phyloP scores from a whole-genome alignment of 1,140 invertebrate genomes.

The Drosophila santomea region DNA sequence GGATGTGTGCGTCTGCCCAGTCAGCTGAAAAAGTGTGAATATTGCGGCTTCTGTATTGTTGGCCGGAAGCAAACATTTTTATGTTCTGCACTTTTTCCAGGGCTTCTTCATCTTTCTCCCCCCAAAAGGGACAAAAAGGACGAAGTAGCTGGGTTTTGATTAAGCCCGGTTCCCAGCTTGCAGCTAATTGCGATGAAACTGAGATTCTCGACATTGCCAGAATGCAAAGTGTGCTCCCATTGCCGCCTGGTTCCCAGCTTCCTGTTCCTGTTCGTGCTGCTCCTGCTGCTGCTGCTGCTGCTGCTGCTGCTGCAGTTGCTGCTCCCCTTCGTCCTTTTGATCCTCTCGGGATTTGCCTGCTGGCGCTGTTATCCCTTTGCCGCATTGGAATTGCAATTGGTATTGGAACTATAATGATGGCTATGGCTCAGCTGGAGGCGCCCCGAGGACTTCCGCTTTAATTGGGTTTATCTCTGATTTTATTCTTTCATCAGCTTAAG shows the following conservation, averaged over 20 bases:
- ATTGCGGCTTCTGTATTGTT: conserved; percentile 53
- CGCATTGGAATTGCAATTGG: neutral
- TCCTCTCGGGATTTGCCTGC: neutral
- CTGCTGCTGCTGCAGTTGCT: too few species aligned
- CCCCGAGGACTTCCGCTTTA: neutral
- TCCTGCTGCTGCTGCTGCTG: too few species aligned
- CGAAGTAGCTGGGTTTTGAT: conserved; percentile 40
- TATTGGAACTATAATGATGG: conserved; percentile 1
- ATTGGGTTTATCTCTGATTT: neutral
- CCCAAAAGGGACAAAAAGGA: too few species aligned
- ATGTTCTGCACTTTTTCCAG: conserved; percentile 36
- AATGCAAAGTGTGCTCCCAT: conserved; percentile 14
- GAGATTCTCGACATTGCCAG: conserved; percentile 21
- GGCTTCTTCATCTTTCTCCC: neutral
- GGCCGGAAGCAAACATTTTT: conserved; percentile 44
- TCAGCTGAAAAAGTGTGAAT: conserved; percentile 60
- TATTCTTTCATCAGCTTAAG: neutral
- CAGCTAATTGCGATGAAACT: conserved; percentile 39
- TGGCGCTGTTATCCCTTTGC: neutral
- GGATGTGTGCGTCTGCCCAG: conserved; percentile 18
- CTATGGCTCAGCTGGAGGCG: neutral
- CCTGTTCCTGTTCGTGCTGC: conserved; percentile 2
- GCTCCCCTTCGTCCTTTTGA: neutral
- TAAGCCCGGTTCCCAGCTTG: conserved; percentile 21
- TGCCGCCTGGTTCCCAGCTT: conserved; percentile 14